A percentile compares a stretch with the other conserved stretches of the same genome.
phyloP scores from a whole-genome alignment of 2,113 vertebrate genomes.

The Petromus typicus region DNA sequence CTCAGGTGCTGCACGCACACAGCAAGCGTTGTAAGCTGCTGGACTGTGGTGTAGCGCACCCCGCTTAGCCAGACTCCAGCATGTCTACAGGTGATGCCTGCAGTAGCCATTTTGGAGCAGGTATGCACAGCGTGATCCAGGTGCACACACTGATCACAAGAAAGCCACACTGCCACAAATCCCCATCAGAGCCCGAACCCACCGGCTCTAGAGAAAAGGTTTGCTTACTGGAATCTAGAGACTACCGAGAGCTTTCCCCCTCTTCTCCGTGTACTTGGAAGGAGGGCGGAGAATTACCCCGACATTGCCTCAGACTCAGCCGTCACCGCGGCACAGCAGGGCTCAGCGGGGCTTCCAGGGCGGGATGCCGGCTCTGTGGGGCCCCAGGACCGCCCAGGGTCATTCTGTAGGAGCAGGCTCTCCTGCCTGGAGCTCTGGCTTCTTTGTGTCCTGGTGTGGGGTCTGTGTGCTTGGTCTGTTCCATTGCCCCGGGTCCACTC shows the following conservation, averaged over 20 bases:
- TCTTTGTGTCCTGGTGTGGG: not conserved
- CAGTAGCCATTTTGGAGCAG: rapidly evolving
- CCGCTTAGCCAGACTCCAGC: no score
- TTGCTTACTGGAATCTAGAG: not conserved
- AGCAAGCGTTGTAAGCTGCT: no score
- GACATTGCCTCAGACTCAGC: not conserved
- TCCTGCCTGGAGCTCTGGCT: not conserved
- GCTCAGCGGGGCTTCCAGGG: not conserved
- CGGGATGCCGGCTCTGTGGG: not conserved
- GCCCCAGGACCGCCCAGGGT: not conserved
- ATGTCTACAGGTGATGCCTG: not conserved
- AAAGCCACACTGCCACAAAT: not conserved
- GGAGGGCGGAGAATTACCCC: not conserved
- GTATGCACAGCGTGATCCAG: rapidly evolving
- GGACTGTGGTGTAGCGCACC: no score
- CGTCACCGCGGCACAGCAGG: not conserved
- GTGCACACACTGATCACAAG: rapidly evolving
- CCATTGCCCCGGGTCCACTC: not conserved
- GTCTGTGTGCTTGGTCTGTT: not conserved
- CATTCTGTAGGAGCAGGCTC: not conserved
- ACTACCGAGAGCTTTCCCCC: not conserved
- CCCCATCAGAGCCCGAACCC: not conserved
- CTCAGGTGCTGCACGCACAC: no score
- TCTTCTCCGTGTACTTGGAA: no score
- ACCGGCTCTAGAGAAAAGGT: not conserved